phyloP scores from a whole-genome alignment of 2,888 invertebrate genomes.

The Pristionchus japonicus region DNA sequence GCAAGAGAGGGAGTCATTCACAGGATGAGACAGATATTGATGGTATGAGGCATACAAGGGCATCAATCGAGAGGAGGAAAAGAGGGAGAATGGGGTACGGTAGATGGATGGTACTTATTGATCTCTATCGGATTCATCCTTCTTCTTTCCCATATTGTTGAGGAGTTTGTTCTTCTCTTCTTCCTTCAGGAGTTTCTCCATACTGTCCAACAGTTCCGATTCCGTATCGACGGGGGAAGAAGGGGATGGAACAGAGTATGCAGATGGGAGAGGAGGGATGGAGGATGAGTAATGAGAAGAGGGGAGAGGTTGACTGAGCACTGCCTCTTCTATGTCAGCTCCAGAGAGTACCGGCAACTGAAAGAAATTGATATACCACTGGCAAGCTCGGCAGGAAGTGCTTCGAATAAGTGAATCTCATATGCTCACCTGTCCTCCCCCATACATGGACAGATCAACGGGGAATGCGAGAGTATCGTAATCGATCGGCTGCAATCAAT shows the following conservation, averaged over 20 bases:
- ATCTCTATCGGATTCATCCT: background rate
- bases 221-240: background rate
- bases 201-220: background rate
- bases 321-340: background rate
- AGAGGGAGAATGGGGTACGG: background rate
- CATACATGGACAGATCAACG: background rate
- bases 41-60: background rate
- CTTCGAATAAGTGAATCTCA: background rate
- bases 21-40: background rate
- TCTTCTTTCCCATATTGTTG: background rate
- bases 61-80: background rate
- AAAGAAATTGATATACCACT: background rate
- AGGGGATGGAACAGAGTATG: background rate
- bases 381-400: too few relatives aligned
- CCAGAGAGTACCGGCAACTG: background rate
- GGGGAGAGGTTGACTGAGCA: background rate
- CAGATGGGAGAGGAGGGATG: background rate
- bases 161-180: background rate
- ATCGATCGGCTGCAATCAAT: background rate
- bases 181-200: background rate
- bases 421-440: background rate
- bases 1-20: background rate
- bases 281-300: background rate
- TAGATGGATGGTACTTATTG: background rate
- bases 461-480: background rate